Base-by-base conservation (phyloP, 1,140 invertebrate species). In the Calycopis cecrops region DNA sequence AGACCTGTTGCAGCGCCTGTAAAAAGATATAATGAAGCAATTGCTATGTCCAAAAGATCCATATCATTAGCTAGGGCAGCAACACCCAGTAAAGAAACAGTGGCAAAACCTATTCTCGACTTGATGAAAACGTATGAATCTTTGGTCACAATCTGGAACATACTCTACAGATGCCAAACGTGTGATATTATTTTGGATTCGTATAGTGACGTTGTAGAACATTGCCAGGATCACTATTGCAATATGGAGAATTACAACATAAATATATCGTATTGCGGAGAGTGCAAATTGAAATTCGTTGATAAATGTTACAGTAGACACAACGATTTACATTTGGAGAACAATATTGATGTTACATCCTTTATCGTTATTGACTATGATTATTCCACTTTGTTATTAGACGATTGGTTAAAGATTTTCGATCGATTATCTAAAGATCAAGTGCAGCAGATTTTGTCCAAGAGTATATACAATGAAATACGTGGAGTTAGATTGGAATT, bases 161-260 rank as follows among this genome's bases (percentile, higher is more conserved):
- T 65, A 35, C 50, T 69, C 9, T 71, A 60, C 16, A 35, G 54
- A 0, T 71, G 69, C 9, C 35, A 55, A 6, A 35, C 12, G 6
- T 71, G 69, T 9, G 63, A 67, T 33, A 55, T 60, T 21, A 53
- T 50, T 6, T 59, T 60, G 4, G 63, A 66, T 17, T 28, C 35
- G 2, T 66, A 69, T 40, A 59, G 65, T 8, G 52, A 47, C 0
- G 52, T 62, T 0, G 61, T 72, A 0, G 62, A 72, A 11, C 67
- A 72, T 35, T 60, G 62, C 49, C 67, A 67, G 44, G 52, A 65
- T 12, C 69, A 72, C 21, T 69, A 59, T n/a, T 60, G 49, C 9
- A 61, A 71, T 34, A 57, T 56, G 18, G 49, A 67, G 33, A 61
- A 48, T 11, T 56, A 60, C 28, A 65, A 61, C n/a, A 48, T 60